Conservation (phyloP, 1,140 invertebrate species). For the Camponotus vicinus region DNA sequence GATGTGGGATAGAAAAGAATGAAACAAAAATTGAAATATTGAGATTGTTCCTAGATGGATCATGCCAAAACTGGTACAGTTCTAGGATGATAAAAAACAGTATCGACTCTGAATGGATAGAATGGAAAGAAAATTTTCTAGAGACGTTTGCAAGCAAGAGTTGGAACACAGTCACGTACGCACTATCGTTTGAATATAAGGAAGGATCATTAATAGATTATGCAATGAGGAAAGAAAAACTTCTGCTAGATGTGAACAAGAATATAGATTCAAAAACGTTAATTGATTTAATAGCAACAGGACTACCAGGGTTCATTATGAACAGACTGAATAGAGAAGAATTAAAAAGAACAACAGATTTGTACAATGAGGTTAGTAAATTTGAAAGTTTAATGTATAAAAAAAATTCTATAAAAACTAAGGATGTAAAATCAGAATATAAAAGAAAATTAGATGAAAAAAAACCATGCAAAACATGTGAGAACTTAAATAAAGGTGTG, state of each 20-base stretch:
- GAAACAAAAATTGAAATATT: conserved; percentile 18
- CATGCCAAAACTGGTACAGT: conserved; percentile 3
- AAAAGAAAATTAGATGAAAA: too few relatives aligned
- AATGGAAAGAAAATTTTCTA: conserved; percentile 14
- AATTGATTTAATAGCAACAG: background rate
- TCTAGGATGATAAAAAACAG: too few relatives aligned
- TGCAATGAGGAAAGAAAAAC: background rate
- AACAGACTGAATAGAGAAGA: conserved; percentile 14
- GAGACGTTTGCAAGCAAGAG: conserved; percentile 11
- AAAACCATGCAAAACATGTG: conserved; percentile 37
- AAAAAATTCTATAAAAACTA: background rate
- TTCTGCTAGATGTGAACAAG: background rate
- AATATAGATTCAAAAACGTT: background rate
- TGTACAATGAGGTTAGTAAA: background rate
- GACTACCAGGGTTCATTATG: background rate
- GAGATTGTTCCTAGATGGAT: background rate
- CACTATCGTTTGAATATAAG: background rate
- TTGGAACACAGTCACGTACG: background rate
- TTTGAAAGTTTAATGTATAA: background rate
- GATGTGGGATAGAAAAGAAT: background rate
- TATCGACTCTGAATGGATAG: too few relatives aligned
- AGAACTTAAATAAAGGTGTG: background rate
- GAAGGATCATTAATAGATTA: background rate
- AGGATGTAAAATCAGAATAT: background rate
- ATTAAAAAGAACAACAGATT: too few relatives aligned